Evolutionary conservation across 2,113 vertebrate genomes (phyloP).

Genomic region (Pavo muticus): DNA sequence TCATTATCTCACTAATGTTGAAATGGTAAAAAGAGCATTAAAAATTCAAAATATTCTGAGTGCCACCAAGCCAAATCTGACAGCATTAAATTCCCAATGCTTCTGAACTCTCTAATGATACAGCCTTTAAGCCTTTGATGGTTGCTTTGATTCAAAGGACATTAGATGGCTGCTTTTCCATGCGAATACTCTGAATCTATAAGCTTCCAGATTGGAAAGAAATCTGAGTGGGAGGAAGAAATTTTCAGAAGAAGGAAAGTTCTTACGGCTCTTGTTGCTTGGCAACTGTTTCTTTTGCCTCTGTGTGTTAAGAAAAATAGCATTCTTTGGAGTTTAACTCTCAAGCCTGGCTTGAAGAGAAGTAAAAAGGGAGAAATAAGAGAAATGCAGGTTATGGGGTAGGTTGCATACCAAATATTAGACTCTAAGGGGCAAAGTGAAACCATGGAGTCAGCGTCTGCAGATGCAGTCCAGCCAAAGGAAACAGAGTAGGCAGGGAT

Average conservation of each 20-base stretch:
- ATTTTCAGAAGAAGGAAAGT: constrained; percentile 29
- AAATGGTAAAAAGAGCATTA: neutral
- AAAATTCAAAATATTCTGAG: constrained; percentile 19
- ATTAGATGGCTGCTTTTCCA: constrained; percentile 41
- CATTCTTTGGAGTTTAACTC: constrained; percentile 53
- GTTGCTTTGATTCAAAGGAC: constrained; percentile 12
- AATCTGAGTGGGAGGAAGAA: constrained; percentile 65
- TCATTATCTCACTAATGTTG: neutral
- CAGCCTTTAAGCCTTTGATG: constrained; percentile 13
- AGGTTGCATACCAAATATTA: neutral
- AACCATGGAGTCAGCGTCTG: neutral
- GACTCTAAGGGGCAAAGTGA: neutral
- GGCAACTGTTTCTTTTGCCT: constrained; percentile 77
- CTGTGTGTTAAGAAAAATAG: constrained; percentile 60
- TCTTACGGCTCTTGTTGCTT: constrained; percentile 72
- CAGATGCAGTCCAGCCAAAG: neutral
- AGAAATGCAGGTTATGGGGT: neutral
- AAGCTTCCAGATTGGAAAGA: constrained; percentile 52
- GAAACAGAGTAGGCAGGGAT: neutral
- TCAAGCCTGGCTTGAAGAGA: neutral
- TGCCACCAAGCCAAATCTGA: neutral
- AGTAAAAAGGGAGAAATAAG: neutral
- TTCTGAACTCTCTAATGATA: constrained; percentile 16
- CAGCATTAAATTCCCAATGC: neutral
- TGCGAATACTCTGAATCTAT: constrained; percentile 41